These are phyloP conservation scores for Channa argus DNA, from an alignment of 2,113 vertebrate species.

Conservation along the genomic window DNA sequence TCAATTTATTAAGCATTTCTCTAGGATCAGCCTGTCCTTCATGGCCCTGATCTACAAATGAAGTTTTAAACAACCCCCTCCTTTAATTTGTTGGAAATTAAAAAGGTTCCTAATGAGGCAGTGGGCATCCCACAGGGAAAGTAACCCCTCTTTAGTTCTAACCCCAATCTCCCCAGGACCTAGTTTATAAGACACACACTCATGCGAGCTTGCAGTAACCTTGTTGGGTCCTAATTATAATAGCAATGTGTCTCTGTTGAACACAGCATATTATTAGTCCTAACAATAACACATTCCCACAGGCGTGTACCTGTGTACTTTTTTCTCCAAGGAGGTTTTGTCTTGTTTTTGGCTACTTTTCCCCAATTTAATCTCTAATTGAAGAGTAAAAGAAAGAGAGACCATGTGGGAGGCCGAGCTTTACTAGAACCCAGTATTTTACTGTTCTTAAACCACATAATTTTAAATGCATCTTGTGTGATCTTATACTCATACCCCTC, in stretches of 20 bases:
- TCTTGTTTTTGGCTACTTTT: conserved; percentile 49
- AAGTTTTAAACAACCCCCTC: conserved; percentile 47
- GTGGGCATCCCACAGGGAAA: conserved; percentile 65
- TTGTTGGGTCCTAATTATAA: conserved; percentile 72
- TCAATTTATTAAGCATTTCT: conserved; percentile 24
- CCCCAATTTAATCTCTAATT: conserved; percentile 43
- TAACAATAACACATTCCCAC: conserved; percentile 66
- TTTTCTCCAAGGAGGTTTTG: conserved; percentile 36
- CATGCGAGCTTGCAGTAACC: conserved; percentile 51
- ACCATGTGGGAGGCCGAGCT: neutral
- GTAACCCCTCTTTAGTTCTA: conserved; percentile 43
- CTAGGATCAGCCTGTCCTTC: conserved; percentile 33
- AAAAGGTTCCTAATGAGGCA: conserved; percentile 68
- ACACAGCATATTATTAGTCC: conserved; percentile 61
- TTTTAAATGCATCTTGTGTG: neutral
- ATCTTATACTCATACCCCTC: neutral
- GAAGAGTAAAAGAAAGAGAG: neutral
- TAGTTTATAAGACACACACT: conserved; percentile 64
- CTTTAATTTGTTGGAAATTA: conserved; percentile 74
- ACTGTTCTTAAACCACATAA: conserved; percentile 25
- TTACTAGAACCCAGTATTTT: neutral
- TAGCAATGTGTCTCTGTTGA: conserved; percentile 54
- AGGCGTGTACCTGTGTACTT: conserved; percentile 49
- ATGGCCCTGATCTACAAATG: conserved; percentile 59
- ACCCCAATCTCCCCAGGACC: conserved; percentile 67